phyloP scores from a whole-genome alignment of 2,113 vertebrate species.

The Scopus umbretta region DNA sequence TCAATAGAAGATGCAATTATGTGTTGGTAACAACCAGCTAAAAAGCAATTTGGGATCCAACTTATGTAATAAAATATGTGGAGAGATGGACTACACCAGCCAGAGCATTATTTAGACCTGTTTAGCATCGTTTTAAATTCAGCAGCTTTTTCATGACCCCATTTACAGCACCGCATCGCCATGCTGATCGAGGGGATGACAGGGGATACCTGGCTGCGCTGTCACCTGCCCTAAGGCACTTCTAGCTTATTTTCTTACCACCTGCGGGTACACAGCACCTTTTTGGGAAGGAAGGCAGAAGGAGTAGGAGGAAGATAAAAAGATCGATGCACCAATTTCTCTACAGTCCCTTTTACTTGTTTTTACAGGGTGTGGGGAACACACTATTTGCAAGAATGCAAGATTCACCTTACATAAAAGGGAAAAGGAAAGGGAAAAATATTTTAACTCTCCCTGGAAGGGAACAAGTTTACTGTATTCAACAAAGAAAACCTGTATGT shows the following conservation, averaged over 20 bases:
- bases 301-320: not conserved
- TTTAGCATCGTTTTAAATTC: not conserved
- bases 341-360: not conserved
- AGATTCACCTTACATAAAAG: not conserved
- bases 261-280: not conserved
- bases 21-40: not conserved
- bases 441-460: not conserved
- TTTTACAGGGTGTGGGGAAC: accelerated
- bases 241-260: not conserved
- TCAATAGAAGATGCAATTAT: not conserved
- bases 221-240: not conserved
- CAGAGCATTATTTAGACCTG: not conserved
- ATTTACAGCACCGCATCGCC: not conserved
- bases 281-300: not conserved
- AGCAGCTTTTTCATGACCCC: not conserved
- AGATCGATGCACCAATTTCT: not conserved
- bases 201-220: not conserved
- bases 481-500: not conserved
- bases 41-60: not conserved
- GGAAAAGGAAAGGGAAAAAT: not conserved
- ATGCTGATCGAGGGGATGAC: accelerated
- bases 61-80: not conserved
- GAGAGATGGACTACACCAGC: not conserved
- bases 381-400: not conserved
- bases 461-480: not conserved